These are phyloP conservation scores for Parauchenoglanis ngamensis DNA, from an alignment of 2,797 vertebrate genomes.

Conservation along the genomic window DNA sequence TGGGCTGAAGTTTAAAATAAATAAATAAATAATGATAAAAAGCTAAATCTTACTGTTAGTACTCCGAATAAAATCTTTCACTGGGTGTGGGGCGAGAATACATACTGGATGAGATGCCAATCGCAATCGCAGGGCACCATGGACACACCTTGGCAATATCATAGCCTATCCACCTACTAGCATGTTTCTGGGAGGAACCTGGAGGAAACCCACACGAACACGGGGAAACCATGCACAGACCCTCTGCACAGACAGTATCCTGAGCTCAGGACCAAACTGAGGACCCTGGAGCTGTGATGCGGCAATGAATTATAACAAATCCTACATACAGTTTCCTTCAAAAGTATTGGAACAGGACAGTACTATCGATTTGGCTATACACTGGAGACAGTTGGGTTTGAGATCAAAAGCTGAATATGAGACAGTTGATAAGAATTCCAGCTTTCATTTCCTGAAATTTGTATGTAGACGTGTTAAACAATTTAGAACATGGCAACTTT, in stretches of 20 bases:
- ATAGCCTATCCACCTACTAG: background rate
- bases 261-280: background rate
- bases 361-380: background rate
- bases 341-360: background rate
- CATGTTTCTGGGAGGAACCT: background rate
- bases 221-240: background rate
- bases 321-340: background rate
- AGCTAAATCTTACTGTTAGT: background rate
- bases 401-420: background rate
- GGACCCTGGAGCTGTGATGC: background rate
- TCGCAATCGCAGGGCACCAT: background rate
- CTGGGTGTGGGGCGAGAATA: background rate
- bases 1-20: background rate
- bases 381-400: background rate
- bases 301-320: background rate
- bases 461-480: background rate
- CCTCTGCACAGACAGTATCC: background rate
- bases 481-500: background rate
- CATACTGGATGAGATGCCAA: too few species aligned
- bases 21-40: background rate
- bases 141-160: background rate
- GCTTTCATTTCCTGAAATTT: background rate
- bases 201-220: background rate
- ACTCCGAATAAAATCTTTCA: background rate
- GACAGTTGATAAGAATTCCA: background rate